A percentile compares a stretch with the other conserved stretches of the same genome.
phyloP scores from a whole-genome alignment of 2,113 vertebrate genomes.

The Pycnonotus jocosus region DNA sequence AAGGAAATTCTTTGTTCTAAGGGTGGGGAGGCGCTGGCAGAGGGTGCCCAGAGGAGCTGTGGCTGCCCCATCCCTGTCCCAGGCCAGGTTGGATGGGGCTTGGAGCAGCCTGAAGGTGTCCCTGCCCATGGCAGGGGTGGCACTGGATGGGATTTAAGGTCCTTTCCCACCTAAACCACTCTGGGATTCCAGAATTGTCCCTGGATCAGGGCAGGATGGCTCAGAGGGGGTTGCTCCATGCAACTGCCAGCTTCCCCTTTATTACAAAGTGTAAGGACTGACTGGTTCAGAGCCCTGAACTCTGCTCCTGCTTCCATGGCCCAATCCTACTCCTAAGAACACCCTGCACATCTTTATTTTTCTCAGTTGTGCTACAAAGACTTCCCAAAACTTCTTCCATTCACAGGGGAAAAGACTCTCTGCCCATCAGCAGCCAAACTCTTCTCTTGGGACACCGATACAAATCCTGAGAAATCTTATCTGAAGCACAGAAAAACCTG shows the following conservation, averaged over 20 bases:
- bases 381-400: background rate
- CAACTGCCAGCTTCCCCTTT: background rate
- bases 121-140: background rate
- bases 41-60: background rate
- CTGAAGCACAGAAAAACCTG: background rate
- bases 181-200: background rate
- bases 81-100: background rate
- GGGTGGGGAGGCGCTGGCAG: background rate
- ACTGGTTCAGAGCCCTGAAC: background rate
- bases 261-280: background rate
- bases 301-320: background rate
- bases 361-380: background rate
- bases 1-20: background rate
- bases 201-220: background rate
- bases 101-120: background rate
- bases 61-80: background rate
- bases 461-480: background rate
- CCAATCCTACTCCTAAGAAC: background rate
- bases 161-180: background rate
- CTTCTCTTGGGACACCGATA: background rate
- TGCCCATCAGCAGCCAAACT: background rate
- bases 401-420: background rate
- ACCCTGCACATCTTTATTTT: background rate
- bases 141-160: background rate
- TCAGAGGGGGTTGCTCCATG: fast-evolving